These are phyloP conservation scores for Macquaria australasica DNA, from an alignment of 2,113 vertebrate species.

Conservation along the genomic window DNA sequence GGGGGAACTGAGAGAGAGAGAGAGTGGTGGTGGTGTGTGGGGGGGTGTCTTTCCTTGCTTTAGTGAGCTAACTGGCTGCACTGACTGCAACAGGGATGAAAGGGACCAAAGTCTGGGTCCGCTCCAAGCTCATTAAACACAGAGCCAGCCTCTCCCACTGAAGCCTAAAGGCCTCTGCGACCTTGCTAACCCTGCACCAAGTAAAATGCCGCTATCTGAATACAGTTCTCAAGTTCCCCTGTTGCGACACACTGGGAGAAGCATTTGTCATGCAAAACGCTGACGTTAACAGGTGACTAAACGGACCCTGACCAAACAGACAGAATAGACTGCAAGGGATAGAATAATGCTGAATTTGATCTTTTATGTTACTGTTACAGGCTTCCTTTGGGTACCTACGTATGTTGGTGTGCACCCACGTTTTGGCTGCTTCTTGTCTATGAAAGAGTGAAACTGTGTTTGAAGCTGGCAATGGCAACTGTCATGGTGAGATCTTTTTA, in stretches of 20 bases:
- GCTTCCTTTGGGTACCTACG: background rate
- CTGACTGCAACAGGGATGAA: constrained; percentile 60
- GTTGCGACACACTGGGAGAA: constrained; percentile 28
- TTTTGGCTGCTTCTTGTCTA: background rate
- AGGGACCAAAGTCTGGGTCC: constrained; percentile 54
- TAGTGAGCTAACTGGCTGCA: constrained; percentile 59
- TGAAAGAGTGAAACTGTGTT: background rate
- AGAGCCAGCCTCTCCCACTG: constrained; percentile 50
- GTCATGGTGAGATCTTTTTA: constrained; percentile 15
- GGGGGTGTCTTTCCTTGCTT: constrained; percentile 49
- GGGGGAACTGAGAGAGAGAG: constrained; percentile 27
- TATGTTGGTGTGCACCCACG: background rate
- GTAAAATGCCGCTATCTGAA: constrained; percentile 28
- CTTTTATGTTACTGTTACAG: constrained; percentile 6
- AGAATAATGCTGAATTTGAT: constrained; percentile 1
- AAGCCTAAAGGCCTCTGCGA: constrained; percentile 50
- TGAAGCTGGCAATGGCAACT: constrained; percentile 7
- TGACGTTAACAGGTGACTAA: constrained; percentile 41
- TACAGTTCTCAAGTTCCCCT: background rate
- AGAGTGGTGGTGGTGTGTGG: background rate
- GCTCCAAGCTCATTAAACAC: constrained; percentile 72
- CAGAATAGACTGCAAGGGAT: background rate
- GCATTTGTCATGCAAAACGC: background rate
- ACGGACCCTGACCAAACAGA: background rate
- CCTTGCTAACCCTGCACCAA: constrained; percentile 26